Percentiles rank a stretch among this genome's conserved stretches.
These are phyloP conservation scores for Stenchaetothrips biformis DNA, from an alignment of 2,888 invertebrate genomes.

Conservation along the genomic window DNA sequence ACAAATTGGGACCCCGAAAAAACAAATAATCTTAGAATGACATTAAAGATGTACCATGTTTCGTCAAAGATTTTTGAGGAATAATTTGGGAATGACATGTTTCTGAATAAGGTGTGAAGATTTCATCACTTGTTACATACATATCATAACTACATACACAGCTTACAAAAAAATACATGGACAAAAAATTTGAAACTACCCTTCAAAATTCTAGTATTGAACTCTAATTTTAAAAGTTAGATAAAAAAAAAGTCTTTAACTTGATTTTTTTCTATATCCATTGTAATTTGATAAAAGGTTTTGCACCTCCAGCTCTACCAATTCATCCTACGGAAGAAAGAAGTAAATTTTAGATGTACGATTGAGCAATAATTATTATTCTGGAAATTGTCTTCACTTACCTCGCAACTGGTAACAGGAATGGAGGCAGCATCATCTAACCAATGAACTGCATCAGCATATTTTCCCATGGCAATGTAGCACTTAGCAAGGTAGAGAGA, in stretches of 20 bases:
- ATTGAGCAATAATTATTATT: constrained; percentile 9
- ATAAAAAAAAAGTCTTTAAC: neutral
- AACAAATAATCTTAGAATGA: no score
- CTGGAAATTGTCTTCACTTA: constrained; percentile 28
- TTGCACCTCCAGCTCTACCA: constrained; percentile 37
- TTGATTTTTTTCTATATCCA: constrained; percentile 33
- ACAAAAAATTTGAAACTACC: no score
- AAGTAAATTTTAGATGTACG: constrained; percentile 17
- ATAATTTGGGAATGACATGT: no score
- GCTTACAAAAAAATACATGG: no score
- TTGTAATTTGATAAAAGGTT: constrained; percentile 37
- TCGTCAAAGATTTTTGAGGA: no score
- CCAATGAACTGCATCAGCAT: constrained; percentile 50
- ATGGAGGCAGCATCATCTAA: constrained; percentile 43
- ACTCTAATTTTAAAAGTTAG: neutral
- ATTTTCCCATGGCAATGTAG: constrained; percentile 50
- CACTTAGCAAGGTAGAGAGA: constrained; percentile 55
- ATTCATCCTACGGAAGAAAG: constrained; percentile 36
- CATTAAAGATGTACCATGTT: no score
- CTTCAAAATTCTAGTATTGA: no score
- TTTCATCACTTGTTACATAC: no score
- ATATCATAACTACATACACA: no score
- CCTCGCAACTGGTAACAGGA: constrained; percentile 37
- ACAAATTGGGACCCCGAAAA: no score
- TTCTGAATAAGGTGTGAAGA: no score